A percentile compares a stretch with the other conserved stretches of the same genome.
phyloP scores from a whole-genome alignment of 1,140 invertebrate genomes.

The Latrodectus geometricus region DNA sequence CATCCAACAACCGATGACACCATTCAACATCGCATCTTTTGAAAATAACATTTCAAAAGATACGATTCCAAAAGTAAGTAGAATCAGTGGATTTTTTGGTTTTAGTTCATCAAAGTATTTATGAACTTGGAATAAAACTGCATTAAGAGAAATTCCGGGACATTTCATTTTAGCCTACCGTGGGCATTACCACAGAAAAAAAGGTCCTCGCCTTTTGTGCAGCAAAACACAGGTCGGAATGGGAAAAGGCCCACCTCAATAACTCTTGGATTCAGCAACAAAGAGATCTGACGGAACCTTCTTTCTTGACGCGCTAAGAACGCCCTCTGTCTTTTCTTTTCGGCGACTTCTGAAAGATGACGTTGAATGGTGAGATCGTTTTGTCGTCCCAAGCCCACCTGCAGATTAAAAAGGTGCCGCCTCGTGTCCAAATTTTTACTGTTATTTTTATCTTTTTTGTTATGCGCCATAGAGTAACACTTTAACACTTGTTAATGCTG shows the following conservation, averaged over 20 bases:
- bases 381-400: slow-evolving; percentile 42
- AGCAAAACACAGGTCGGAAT: slow-evolving; percentile 28
- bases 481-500: background rate
- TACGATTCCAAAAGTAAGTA: too few species aligned
- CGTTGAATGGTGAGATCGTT: slow-evolving; percentile 34
- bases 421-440: slow-evolving; percentile 3
- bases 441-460: background rate
- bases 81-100: too few species aligned
- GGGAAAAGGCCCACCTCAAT: slow-evolving; percentile 46
- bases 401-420: slow-evolving; percentile 52
- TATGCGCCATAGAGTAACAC: background rate
- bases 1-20: too few species aligned
- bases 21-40: too few species aligned
- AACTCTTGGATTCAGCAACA: slow-evolving; percentile 49
- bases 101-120: too few species aligned
- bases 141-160: slow-evolving; percentile 12
- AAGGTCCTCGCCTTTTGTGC: slow-evolving; percentile 7
- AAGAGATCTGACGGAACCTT: slow-evolving; percentile 28
- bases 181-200: background rate
- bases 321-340: slow-evolving; percentile 57
- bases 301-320: slow-evolving; percentile 35
- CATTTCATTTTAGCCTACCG: background rate
- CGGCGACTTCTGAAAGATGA: slow-evolving; percentile 55
- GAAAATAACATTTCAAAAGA: too few species aligned
- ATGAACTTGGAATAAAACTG: too few species aligned